Base-by-base conservation (phyloP, 2,888 invertebrate species). In the Nomada fucata region DNA sequence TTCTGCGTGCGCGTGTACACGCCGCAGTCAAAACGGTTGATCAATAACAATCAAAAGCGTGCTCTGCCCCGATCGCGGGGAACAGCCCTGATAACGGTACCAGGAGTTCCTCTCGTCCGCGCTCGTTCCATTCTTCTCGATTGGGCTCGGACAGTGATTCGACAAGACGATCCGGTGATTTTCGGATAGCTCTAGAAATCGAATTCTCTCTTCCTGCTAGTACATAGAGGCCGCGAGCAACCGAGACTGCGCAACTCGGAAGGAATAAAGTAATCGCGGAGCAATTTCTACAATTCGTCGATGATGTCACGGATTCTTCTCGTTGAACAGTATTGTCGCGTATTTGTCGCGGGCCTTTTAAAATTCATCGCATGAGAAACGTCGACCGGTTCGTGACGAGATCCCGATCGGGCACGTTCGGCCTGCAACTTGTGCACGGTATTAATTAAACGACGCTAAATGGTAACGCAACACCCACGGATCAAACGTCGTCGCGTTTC, bases 11-110 rank as follows among this genome's bases (percentile, higher is more conserved):
- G 47, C 59, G 71, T 59, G 69, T 65, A 53, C 57, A 61, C 67
- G 83, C 69, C 87, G 83, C 85, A 87, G 88, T 88, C 91, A 86
- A 91, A 93, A 91, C 91, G 90, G 87, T 90, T 91, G 92, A 93
- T 93, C 92, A 92, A 92, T 93, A 92, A 91, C 89, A 92, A 92
- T 92, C 91, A 91, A 89, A 89, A 88, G 86, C 85, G 81, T 79
- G 87, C 75, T 80, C 85, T 88, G 83, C 74, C 84, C 79, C 83
- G 78, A 67, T 65, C 13, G 60, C 36, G 36, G 36, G 61, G 60
- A 71, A 64, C 68, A 83, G 67, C 73, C 63, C 23, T 59, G 72
- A 74, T 44, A 79, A 88, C 73, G 81, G 72, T 73, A 81, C 79
- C 77, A 82, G 78, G 75, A 53, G 69, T 70, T 70, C 65, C 65